Percentiles rank a stretch among this genome's conserved stretches.
phyloP scores from a whole-genome alignment of 2,113 vertebrate genomes.

The Vombatus ursinus region DNA sequence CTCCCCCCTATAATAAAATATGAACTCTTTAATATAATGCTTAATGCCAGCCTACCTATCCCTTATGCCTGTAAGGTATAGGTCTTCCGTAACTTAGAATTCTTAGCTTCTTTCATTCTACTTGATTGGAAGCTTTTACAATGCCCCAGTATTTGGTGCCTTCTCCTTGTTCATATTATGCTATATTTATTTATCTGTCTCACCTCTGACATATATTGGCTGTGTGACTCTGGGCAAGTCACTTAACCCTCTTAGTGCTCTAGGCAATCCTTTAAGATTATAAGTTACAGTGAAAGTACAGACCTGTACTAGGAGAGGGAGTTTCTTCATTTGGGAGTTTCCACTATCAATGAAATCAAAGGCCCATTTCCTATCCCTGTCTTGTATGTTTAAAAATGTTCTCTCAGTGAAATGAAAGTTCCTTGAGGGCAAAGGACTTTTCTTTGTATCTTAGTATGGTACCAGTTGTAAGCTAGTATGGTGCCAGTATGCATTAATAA shows the following conservation, averaged over 20 bases:
- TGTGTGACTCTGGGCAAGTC: neutral
- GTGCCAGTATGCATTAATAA: neutral
- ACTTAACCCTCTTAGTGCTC: neutral
- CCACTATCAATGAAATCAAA: neutral
- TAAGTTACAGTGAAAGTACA: neutral
- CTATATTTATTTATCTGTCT: neutral
- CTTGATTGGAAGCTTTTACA: too few relatives aligned
- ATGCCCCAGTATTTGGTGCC: too few relatives aligned
- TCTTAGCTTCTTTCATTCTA: too few relatives aligned
- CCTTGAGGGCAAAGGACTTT: neutral
- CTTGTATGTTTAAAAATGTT: neutral
- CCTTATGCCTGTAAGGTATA: too few relatives aligned
- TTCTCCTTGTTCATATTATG: neutral
- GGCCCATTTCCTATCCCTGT: neutral
- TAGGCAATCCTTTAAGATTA: neutral
- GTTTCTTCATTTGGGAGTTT: neutral
- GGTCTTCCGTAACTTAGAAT: too few relatives aligned
- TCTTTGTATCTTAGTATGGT: neutral
- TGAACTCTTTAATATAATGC: too few relatives aligned
- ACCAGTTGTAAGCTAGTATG: neutral
- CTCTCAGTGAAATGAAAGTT: neutral
- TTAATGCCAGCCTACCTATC: too few relatives aligned
- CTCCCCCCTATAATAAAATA: too few relatives aligned
- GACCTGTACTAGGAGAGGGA: neutral
- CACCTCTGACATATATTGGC: neutral